phyloP scores from a whole-genome alignment of 2,888 invertebrate species.

The Gerris lacustris region DNA sequence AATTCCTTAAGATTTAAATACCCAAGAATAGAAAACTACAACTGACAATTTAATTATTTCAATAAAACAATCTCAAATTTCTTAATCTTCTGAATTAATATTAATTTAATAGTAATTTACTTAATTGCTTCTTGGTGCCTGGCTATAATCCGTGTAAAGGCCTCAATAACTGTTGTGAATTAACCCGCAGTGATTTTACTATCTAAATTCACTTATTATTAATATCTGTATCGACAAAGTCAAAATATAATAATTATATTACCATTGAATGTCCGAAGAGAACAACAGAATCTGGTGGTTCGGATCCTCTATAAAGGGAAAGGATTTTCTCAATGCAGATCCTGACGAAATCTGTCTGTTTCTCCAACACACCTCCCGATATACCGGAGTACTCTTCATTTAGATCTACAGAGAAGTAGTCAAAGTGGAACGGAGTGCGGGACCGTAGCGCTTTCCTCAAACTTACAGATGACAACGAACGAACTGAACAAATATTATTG shows the following conservation, averaged over 20 bases:
- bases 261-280: constrained; percentile 94
- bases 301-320: constrained; percentile 47
- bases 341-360: constrained; percentile 62
- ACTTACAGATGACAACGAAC: constrained; percentile 87
- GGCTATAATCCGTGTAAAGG: no score
- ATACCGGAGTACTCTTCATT: constrained; percentile 81
- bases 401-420: constrained; percentile 82
- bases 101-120: no score
- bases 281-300: constrained; percentile 50
- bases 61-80: no score
- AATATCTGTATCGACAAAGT: no score
- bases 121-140: no score
- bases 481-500: constrained; percentile 40
- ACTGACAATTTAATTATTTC: no score
- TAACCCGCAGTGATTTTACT: no score
- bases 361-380: constrained; percentile 67
- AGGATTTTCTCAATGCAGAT: constrained; percentile 59
- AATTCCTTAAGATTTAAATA: no score
- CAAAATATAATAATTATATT: constrained; percentile 31
- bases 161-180: no score
- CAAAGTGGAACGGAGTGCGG: constrained; percentile 60
- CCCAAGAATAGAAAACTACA: no score
- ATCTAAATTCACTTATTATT: no score
- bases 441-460: constrained; percentile 65
- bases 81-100: no score